Base-by-base conservation (phyloP, 2,888 invertebrate species). In the Strigamia transsilvanica region DNA sequence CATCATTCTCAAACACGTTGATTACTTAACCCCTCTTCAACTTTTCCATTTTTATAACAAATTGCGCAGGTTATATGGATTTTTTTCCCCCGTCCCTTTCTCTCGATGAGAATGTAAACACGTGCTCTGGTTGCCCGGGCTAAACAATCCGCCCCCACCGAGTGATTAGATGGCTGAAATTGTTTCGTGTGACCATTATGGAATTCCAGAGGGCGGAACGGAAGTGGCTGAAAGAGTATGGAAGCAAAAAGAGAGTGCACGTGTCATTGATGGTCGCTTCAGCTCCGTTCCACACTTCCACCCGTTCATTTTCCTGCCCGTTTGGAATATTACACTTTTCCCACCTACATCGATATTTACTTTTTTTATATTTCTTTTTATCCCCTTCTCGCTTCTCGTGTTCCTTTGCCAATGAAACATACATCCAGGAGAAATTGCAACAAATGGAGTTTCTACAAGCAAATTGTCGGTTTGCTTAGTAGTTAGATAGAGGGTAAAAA, bases 251-350 rank as follows among this genome's bases (percentile, higher is more conserved):
- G 73, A 73, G 73, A 73, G 73, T 73, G 73, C 73, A 73, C 73
- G 73, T 73, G 73, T 32, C 73, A 13, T 73, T 73, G 73, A 73
- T 73, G 73, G 73, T 73, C 73, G 27, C 12, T 73, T 73, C 27
- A 73, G 3, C 23, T 32, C 73, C 13, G 10, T 32, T 73, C 73
- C 73, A 73, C 73, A 32, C 56, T 32, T 73, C 73, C 73, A 73
- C 73, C 73, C 56, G n/a, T 56, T 56, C 56, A 56, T 56, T 56
- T 56, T 56, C 56, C 15, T 46, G 46, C 46, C 46, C 46, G 46
- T 46, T 73, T 73, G n/a, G 73, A 73, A 73, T 73, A 73, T 73
- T 73, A 73, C 73, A 73, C 73, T 73, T 73, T 66, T 73, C 27
- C 32, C 12, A 73, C 32, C 32, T 73, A 73, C 15, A 73, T 73